Evolutionary conservation across 2,113 vertebrate genomes (phyloP).

Genomic region (Chinchilla lanigera): DNA sequence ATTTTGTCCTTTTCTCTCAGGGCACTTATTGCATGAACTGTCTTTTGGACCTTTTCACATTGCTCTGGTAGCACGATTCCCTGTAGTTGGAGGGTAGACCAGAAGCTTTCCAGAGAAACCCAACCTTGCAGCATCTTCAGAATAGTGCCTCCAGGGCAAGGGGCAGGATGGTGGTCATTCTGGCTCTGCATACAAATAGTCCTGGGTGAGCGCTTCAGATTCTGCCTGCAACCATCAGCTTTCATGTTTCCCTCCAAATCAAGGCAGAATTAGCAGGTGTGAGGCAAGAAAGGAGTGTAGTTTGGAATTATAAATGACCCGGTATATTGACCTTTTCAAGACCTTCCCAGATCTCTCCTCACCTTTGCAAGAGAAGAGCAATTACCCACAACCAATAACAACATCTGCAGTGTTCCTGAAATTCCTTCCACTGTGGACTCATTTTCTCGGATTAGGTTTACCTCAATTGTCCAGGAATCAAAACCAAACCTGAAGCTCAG

Average conservation of each 20-base stretch:
- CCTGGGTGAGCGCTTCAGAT: neutral
- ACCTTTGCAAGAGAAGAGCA: neutral
- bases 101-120: neutral
- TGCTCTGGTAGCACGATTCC: neutral
- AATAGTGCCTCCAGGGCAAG: neutral
- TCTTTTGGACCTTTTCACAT: neutral
- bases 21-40: neutral
- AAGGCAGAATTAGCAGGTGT: neutral
- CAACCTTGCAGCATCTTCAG: neutral
- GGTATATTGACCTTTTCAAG: neutral
- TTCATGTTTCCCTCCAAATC: neutral
- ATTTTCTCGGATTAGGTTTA: neutral
- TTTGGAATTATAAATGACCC: neutral
- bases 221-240: neutral
- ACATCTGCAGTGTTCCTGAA: neutral
- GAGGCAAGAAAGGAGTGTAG: neutral
- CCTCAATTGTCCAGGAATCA: neutral
- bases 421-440: neutral
- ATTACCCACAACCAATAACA: neutral
- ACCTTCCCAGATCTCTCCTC: neutral
- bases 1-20: neutral
- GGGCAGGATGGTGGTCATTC: rapidly evolving
- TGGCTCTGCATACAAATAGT: neutral
- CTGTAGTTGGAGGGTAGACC: neutral
- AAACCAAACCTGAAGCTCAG: neutral